phyloP scores from a whole-genome alignment of 2,797 vertebrate genomes.

The Fundulus diaphanus region DNA sequence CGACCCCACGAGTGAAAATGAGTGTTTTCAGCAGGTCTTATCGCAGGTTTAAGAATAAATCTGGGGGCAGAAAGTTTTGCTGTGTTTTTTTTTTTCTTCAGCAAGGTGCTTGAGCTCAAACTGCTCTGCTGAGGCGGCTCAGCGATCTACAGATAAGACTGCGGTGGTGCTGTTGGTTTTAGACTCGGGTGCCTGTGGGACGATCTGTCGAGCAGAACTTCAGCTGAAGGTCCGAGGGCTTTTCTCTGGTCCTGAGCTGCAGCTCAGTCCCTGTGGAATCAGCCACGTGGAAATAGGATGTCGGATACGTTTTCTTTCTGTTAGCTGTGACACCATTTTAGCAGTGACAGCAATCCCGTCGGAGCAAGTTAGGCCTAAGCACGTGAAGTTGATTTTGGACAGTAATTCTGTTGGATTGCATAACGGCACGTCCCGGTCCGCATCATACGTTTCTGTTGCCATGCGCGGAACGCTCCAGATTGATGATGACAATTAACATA shows the following conservation, averaged over 20 bases:
- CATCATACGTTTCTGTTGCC: neutral
- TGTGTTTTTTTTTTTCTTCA: slow-evolving; percentile 10
- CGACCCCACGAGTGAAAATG: slow-evolving; percentile 15
- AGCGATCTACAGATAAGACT: slow-evolving; percentile 12
- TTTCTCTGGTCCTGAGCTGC: neutral
- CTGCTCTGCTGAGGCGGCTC: neutral
- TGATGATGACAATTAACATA: neutral
- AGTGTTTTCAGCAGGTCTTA: neutral
- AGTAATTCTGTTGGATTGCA: neutral
- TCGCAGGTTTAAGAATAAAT: neutral
- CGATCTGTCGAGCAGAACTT: neutral
- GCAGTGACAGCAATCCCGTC: neutral
- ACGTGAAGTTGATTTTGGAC: neutral
- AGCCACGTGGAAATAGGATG: neutral
- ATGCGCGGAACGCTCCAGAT: neutral
- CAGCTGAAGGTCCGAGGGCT: slow-evolving; percentile 1
- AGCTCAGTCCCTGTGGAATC: neutral
- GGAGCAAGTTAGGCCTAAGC: neutral
- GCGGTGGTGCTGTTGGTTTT: neutral
- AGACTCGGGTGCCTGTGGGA: neutral
- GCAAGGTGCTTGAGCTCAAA: neutral
- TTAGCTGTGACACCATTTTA: too few relatives aligned
- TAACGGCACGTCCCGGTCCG: slow-evolving; percentile 5
- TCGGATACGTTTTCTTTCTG: neutral
- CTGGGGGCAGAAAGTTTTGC: neutral